phyloP scores from a whole-genome alignment of 2,113 vertebrate species.

The Cebidichthys violaceus region DNA sequence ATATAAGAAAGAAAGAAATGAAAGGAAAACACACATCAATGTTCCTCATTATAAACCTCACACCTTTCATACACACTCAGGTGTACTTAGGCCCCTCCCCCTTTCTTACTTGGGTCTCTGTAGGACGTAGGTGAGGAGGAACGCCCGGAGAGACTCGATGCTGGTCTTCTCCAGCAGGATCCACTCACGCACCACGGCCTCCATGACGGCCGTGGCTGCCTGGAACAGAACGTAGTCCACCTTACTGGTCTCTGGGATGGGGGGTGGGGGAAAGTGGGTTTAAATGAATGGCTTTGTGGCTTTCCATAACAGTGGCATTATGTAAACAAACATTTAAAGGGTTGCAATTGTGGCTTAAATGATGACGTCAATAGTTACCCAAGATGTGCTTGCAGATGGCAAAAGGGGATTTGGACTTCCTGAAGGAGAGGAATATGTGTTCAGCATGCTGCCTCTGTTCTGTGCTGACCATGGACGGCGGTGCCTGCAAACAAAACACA shows the following conservation, averaged over 20 bases:
- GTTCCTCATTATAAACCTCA: no score
- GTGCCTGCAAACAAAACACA: slow-evolving; percentile 85
- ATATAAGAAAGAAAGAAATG: no score
- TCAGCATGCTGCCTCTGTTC: slow-evolving; percentile 98
- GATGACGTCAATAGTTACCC: slow-evolving; percentile 82
- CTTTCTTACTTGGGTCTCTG: slow-evolving; percentile 95
- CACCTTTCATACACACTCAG: not conserved
- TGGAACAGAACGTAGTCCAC: slow-evolving; percentile 99
- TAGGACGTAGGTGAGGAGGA: slow-evolving; percentile 98
- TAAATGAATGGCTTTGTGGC: no score
- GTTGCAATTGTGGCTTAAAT: not conserved
- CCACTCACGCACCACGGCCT: slow-evolving; percentile 98
- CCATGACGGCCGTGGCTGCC: slow-evolving; percentile 98
- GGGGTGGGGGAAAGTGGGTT: no score
- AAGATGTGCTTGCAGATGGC: slow-evolving; percentile 99
- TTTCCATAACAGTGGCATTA: no score
- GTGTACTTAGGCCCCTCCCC: not conserved
- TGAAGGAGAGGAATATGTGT: slow-evolving; percentile 98
- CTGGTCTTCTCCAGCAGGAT: slow-evolving; percentile 96
- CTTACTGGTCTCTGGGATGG: slow-evolving; percentile 96
- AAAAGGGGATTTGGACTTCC: slow-evolving; percentile 98
- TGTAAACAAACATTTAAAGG: no score
- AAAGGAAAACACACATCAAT: no score
- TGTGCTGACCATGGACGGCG: slow-evolving; percentile 98
- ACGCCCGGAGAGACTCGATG: slow-evolving; percentile 96